phyloP scores from a whole-genome alignment of 1,140 invertebrate genomes.

The Bradysia coprophila region DNA sequence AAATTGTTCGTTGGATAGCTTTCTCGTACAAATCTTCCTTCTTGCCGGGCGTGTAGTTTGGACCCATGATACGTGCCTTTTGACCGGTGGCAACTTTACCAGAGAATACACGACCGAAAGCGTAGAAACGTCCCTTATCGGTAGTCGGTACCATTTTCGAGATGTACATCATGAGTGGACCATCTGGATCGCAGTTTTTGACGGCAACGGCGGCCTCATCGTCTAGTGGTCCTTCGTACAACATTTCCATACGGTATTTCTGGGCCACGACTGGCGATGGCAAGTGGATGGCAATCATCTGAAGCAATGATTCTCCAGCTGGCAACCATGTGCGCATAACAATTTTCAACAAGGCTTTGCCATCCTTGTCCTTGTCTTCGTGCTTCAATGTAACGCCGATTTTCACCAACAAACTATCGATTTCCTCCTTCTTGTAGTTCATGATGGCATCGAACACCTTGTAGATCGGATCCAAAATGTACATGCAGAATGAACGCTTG shows the following conservation, averaged over 20 bases:
- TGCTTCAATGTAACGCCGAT: slow-evolving; percentile 80
- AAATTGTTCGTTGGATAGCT: slow-evolving; percentile 95
- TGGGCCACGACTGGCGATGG: slow-evolving; percentile 98
- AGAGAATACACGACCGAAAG: slow-evolving; percentile 98
- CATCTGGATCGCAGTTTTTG: slow-evolving; percentile 87
- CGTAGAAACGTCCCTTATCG: slow-evolving; percentile 99
- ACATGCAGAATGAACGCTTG: slow-evolving; percentile 96
- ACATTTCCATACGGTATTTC: slow-evolving; percentile 98
- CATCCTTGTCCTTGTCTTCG: slow-evolving; percentile 94
- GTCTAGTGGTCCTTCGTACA: slow-evolving; percentile 95
- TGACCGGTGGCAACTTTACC: slow-evolving; percentile 84
- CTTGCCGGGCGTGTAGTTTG: slow-evolving; percentile 93
- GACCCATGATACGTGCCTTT: slow-evolving; percentile 97
- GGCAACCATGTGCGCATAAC: slow-evolving; percentile 99
- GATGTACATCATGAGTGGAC: slow-evolving; percentile 99
- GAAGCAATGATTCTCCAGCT: slow-evolving; percentile 96
- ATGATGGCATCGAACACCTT: slow-evolving; percentile 96
- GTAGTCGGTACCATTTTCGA: slow-evolving; percentile 99
- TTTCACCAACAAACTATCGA: slow-evolving; percentile 67
- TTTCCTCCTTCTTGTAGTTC: slow-evolving; percentile 96
- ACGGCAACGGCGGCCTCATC: slow-evolving; percentile 89
- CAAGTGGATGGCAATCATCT: slow-evolving; percentile 99
- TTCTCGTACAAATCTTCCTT: slow-evolving; percentile 99
- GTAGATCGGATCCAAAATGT: slow-evolving; percentile 97
- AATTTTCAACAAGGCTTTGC: slow-evolving; percentile 79